Conservation (phyloP, 2,113 vertebrate genomes). For the Xiphophorus maculatus region DNA sequence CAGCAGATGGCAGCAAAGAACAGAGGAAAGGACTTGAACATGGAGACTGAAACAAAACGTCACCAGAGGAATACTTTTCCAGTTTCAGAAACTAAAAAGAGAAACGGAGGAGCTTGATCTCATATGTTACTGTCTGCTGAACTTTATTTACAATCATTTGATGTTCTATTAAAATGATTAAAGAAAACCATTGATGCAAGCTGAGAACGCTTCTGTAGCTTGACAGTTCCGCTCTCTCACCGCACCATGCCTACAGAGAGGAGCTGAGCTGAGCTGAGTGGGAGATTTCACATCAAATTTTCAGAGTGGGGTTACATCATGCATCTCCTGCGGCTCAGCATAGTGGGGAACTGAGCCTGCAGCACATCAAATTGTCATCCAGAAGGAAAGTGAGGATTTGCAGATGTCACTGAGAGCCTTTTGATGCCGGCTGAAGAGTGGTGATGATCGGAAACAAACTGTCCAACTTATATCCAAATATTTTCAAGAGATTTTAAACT, state of each 20-base stretch:
- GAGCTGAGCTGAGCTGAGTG: not conserved
- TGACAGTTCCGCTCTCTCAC: not conserved
- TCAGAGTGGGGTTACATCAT: not conserved
- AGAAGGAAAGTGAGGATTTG: conserved; percentile 3
- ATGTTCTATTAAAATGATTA: not conserved
- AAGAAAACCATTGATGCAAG: not conserved
- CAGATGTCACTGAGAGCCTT: not conserved
- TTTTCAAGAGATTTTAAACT: not conserved
- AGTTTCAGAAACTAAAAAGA: not conserved
- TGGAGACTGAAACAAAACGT: not conserved
- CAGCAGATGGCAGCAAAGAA: conserved; percentile 5
- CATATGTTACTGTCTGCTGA: not conserved
- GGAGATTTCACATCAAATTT: conserved; percentile 2
- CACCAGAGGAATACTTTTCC: not conserved
- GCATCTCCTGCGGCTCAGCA: not conserved
- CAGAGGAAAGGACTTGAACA: not conserved
- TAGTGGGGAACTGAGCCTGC: not conserved
- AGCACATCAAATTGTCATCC: not conserved
- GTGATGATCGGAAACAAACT: not conserved
- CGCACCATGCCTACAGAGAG: not conserved
- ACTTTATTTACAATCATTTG: not conserved
- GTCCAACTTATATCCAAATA: not conserved
- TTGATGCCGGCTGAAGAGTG: conserved; percentile 4
- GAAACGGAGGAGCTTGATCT: not conserved
- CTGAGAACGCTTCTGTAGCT: not conserved